Evolutionary conservation across 2,113 vertebrate genomes (phyloP).

Genomic region (Lonchura striata): DNA sequence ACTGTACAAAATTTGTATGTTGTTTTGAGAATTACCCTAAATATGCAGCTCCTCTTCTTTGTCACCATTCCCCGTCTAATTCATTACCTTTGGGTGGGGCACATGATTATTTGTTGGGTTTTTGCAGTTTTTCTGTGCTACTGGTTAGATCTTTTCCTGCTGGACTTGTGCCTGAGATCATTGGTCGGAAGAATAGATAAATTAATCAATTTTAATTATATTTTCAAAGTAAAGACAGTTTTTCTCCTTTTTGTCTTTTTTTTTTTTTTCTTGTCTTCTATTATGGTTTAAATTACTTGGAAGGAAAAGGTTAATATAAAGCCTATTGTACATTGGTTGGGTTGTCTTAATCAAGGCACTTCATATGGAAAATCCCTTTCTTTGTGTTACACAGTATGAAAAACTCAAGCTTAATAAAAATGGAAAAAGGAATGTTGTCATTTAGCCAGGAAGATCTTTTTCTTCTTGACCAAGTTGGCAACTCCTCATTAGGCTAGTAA

Average conservation of each 20-base stretch:
- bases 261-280: not conserved
- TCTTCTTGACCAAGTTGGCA: not conserved
- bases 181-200: not conserved
- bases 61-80: not conserved
- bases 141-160: not conserved
- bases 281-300: not conserved
- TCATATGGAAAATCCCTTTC: not conserved
- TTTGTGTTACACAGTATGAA: not conserved
- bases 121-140: not conserved
- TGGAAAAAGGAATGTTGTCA: not conserved
- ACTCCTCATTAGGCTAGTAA: not conserved
- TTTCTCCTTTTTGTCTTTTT: accelerated
- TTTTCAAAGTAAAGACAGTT: not conserved
- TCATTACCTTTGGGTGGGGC: not conserved
- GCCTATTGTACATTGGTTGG: not conserved
- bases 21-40: not conserved
- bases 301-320: not conserved
- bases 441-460: not conserved
- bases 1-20: not conserved
- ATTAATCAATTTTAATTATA: not conserved
- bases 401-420: not conserved
- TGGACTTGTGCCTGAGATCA: not conserved
- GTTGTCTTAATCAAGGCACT: not conserved
- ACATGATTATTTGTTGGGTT: not conserved
- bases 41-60: not conserved